A percentile compares a stretch with the other conserved stretches of the same genome.
Conservation (phyloP, 2,888 invertebrate species). For the Nemoura dubitans region DNA sequence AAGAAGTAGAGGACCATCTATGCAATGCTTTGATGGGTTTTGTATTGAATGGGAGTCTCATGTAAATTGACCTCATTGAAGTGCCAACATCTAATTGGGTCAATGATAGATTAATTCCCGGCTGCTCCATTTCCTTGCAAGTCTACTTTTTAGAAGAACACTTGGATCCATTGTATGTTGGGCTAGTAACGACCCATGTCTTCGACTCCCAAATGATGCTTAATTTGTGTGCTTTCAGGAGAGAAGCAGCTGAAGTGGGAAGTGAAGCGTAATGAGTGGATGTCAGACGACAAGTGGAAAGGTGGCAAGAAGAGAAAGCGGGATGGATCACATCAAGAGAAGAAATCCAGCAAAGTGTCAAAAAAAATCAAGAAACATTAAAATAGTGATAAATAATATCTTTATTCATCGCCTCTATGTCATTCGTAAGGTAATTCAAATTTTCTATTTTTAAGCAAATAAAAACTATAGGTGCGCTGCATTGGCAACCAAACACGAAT, state of each 20-base stretch:
- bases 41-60: not conserved
- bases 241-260: slow-evolving; percentile 86
- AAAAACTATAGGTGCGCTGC: no score
- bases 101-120: not conserved
- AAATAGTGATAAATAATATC: not conserved
- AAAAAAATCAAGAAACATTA: slow-evolving; percentile 32
- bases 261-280: slow-evolving; percentile 72
- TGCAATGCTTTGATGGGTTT: not conserved
- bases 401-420: no score
- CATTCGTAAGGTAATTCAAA: no score
- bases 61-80: not conserved
- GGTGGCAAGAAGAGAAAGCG: slow-evolving; percentile 40
- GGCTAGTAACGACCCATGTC: no score
- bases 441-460: no score
- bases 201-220: not conserved
- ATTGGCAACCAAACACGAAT: no score
- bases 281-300: slow-evolving; percentile 57
- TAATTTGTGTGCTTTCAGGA: slow-evolving; percentile 58
- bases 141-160: no score
- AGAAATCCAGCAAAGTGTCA: not conserved
- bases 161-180: no score
- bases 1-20: not conserved
- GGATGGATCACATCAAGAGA: slow-evolving; percentile 8
- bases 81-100: not conserved
- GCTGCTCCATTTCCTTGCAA: no score